phyloP scores from a whole-genome alignment of 2,797 vertebrate genomes.

The Parotocinclus haroldoi region DNA sequence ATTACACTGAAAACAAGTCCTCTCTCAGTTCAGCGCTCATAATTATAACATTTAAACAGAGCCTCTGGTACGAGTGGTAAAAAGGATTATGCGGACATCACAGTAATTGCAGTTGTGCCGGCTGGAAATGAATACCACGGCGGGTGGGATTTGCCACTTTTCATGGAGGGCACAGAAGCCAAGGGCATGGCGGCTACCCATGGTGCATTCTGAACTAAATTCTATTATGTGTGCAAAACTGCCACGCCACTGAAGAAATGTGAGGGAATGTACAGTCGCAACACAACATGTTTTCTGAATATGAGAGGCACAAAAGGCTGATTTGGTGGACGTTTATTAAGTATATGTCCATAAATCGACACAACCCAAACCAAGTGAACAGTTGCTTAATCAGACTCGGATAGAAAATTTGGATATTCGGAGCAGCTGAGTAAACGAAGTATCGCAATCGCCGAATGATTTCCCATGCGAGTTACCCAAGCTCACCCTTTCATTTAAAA shows the following conservation, averaged over 20 bases:
- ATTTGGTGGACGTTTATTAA: no score
- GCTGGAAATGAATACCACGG: constrained; percentile 63
- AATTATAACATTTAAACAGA: constrained; percentile 69
- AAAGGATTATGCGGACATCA: constrained; percentile 67
- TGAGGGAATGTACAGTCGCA: no score
- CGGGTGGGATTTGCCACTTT: constrained; percentile 72
- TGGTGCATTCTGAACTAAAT: constrained; percentile 58
- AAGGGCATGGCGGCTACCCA: constrained; percentile 58
- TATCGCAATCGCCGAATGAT: no score
- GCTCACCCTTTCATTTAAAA: no score
- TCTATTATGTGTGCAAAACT: constrained; percentile 63
- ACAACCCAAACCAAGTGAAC: no score
- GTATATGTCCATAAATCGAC: no score
- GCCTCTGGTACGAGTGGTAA: constrained; percentile 63
- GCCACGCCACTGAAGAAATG: neutral
- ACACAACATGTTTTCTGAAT: no score
- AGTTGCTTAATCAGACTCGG: no score
- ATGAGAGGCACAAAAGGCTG: no score
- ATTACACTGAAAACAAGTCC: constrained; percentile 36
- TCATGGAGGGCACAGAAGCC: constrained; percentile 59
- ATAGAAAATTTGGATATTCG: no score
- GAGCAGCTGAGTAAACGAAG: no score
- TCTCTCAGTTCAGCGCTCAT: constrained; percentile 54
- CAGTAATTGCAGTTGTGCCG: constrained; percentile 61
- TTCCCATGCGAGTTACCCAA: no score